Evolutionary conservation across 2,113 vertebrate genomes (phyloP), one percentile per base, ranked within the genome.

Genomic region (Pseudorectes ferrugineus): DNA sequence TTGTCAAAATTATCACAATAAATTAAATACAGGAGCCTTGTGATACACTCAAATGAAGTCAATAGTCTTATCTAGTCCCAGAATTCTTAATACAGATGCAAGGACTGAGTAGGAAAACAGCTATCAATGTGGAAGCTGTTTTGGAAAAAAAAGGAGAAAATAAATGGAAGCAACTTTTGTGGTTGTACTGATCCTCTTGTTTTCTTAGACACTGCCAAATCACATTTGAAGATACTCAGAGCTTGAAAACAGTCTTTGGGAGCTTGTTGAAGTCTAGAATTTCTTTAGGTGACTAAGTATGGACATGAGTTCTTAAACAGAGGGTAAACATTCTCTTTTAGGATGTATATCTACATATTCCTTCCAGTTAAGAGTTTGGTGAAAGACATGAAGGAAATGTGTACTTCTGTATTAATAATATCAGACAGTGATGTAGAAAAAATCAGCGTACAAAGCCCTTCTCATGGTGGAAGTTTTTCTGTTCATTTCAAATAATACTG

Each of bases 201-300:
- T 58, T 91, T 66, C 59, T 93, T 83, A 91, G 48, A 74, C 43
- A 19, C 11, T 80, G 92, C 79, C 88, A 92, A 95, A 63, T 36
- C 43, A 23, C 55, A 61, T 77, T 66, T 77, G 65, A 80, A 76
- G 61, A 59, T 63, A 63, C 5, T 63, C 28, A 54, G 62, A 57
- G 58, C 46, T 86, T 86, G 35, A 73, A 90, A 79, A 49, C 19
- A 48, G 36, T 13, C 58, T 65, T 72, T 68, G 24, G 22, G 70
- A 86, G 17, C 28, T 86, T 83, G 74, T 57, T 83, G 88, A 80
- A 73, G 9, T 55, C 40, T 80, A 51, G 9, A 7, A 16, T 66
- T 91, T 88, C 48, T 86, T 90, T 81, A 91, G 76, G 86, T 92
- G 84, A 63, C 82, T 77, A 91, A 84, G 72, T 95, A 93, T 68